A percentile compares a stretch with the other conserved stretches of the same genome.
Conservation (phyloP, 1,140 invertebrate genomes). For the Drosophila biarmipes region DNA sequence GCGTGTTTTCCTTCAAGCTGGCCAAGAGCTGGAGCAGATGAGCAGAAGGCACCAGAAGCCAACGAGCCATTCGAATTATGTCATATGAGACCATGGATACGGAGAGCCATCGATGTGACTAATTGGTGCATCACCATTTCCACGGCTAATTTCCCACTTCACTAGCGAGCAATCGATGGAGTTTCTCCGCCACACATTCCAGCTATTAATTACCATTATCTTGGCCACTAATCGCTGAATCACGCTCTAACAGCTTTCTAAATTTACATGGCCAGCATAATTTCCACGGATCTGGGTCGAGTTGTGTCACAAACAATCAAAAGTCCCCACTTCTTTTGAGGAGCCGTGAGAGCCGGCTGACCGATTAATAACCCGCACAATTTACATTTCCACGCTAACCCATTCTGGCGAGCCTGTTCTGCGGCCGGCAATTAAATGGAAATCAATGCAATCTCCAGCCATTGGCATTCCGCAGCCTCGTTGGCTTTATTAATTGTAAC, state of each 20-base stretch:
- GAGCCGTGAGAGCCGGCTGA: constrained; percentile 13
- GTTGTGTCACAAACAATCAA: constrained; percentile 57
- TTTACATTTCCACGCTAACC: constrained; percentile 61
- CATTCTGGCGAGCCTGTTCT: constrained; percentile 63
- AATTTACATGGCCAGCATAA: constrained; percentile 73
- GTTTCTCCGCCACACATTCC: constrained; percentile 45
- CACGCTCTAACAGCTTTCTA: constrained; percentile 68
- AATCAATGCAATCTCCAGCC: constrained; percentile 65
- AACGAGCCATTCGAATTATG: constrained; percentile 23
- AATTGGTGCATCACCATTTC: constrained; percentile 22
- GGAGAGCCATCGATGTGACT: constrained; percentile 22
- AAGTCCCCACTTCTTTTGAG: constrained; percentile 7
- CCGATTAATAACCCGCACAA: constrained; percentile 36
- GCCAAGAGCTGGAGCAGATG: constrained; percentile 15
- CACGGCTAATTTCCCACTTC: constrained; percentile 1
- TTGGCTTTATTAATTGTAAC: constrained; percentile 73
- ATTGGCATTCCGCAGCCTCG: constrained; percentile 59
- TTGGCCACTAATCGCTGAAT: constrained; percentile 36
- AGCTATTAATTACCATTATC: constrained; percentile 50
- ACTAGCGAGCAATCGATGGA: constrained; percentile 31
- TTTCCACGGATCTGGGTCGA: constrained; percentile 56
- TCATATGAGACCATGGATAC: background rate
- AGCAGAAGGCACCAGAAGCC: background rate
- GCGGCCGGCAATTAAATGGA: constrained; percentile 68
- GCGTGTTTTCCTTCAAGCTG: constrained; percentile 41